phyloP scores from a whole-genome alignment of 2,888 invertebrate genomes.

The Dasypogon diadema region DNA sequence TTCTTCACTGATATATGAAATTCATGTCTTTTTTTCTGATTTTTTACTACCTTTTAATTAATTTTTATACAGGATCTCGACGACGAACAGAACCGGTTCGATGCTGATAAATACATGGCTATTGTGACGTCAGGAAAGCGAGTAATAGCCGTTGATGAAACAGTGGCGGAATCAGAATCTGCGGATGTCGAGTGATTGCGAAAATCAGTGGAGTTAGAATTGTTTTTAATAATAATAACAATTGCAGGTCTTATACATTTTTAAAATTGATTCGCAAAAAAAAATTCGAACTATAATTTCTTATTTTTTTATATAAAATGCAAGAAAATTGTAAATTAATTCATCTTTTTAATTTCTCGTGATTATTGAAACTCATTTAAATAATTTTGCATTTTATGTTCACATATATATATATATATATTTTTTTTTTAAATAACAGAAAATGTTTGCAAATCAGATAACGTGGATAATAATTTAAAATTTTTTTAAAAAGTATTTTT shows the following conservation, averaged over 20 bases:
- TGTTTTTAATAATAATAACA: background rate
- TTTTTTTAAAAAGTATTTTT: conserved; percentile 23
- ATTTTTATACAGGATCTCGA: conserved; percentile 63
- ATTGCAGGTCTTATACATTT: no score
- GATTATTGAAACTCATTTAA: conserved; percentile 14
- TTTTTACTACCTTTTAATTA: no score
- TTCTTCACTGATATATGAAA: background rate
- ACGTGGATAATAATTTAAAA: conserved; percentile 10
- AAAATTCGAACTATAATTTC: background rate
- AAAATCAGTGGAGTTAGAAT: conserved; percentile 9
- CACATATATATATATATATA: background rate
- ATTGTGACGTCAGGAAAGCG: conserved; percentile 66
- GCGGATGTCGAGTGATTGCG: conserved; percentile 59
- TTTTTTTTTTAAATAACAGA: background rate
- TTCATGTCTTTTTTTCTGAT: background rate
- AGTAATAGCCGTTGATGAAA: conserved; percentile 64
- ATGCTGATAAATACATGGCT: conserved; percentile 67
- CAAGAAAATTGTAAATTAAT: conserved; percentile 5
- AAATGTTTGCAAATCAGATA: conserved; percentile 18
- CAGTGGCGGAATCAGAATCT: conserved; percentile 62
- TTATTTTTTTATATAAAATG: conserved; percentile 21
- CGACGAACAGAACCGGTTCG: conserved; percentile 67
- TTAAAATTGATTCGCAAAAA: background rate
- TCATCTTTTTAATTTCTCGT: no score
- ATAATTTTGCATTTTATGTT: conserved; percentile 30